Evolutionary conservation across 2,888 invertebrate species (phyloP).

Genomic region (Diplolepis rosae): DNA sequence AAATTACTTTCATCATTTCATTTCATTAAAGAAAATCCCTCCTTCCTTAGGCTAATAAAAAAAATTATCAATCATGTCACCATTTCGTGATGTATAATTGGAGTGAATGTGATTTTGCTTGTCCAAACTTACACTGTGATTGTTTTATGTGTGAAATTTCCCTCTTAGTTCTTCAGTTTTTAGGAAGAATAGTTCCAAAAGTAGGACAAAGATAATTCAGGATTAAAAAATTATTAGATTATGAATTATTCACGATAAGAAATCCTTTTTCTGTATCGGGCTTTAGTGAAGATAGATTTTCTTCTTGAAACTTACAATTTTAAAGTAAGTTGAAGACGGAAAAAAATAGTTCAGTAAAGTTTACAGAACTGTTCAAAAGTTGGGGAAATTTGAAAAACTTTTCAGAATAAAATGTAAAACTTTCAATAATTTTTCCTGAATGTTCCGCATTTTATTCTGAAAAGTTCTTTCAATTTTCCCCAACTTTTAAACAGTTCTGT

Average conservation of each 20-base stretch:
- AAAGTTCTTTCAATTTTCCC: no score
- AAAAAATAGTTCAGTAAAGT: no score
- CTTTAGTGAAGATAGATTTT: not conserved
- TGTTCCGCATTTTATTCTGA: no score
- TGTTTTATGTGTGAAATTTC: not conserved
- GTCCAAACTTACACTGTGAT: no score
- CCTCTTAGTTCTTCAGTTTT: not conserved
- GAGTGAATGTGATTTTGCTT: no score
- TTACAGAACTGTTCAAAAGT: no score
- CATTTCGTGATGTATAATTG: no score
- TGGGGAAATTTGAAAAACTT: no score
- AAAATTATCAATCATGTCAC: no score
- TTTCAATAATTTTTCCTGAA: no score
- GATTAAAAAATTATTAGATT: not conserved
- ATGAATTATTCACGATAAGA: not conserved
- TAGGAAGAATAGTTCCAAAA: not conserved
- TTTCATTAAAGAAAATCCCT: not conserved
- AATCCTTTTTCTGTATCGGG: not conserved
- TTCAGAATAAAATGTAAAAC: no score
- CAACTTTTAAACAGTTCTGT: no score
- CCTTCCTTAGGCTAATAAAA: not conserved
- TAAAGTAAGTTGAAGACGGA: conserved; percentile 8
- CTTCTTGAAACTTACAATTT: not conserved
- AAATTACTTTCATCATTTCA: not conserved
- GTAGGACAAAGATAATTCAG: not conserved